A percentile compares a stretch with the other conserved stretches of the same genome.
Conservation (phyloP, 92 coral and sea anemone species). For the Parazoanthus swiftii region DNA sequence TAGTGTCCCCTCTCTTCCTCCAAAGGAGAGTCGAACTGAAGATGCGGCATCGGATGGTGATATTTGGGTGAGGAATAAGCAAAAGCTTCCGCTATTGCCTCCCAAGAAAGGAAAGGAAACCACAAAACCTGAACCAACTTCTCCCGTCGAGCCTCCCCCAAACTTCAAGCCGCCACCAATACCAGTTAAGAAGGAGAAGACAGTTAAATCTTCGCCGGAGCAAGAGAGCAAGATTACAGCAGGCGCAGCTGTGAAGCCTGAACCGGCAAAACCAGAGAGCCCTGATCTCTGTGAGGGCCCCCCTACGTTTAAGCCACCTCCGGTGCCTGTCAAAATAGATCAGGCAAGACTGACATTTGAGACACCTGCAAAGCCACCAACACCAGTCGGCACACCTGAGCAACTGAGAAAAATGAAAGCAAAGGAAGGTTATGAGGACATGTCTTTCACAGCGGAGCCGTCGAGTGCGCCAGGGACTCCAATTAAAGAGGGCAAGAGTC, state of each 20-base stretch:
- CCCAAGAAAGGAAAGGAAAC: constrained; percentile 52
- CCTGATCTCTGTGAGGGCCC: constrained; percentile 36
- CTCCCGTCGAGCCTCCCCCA: constrained; percentile 14
- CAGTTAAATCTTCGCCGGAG: not conserved
- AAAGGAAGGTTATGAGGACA: constrained; percentile 34
- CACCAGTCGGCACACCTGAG: constrained; percentile 41
- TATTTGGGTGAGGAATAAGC: constrained; percentile 73
- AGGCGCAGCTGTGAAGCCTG: not conserved
- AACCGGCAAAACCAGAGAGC: constrained; percentile 10
- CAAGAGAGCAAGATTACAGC: constrained; percentile 16
- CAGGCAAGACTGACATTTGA: constrained; percentile 17
- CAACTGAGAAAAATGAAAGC: constrained; percentile 28
- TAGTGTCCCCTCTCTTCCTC: constrained; percentile 63
- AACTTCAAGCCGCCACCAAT: constrained; percentile 22
- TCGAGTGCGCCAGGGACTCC: constrained; percentile 24
- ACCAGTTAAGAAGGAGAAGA: constrained; percentile 6
- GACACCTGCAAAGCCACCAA: constrained; percentile 17
- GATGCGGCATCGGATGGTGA: constrained; percentile 41
- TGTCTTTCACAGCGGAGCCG: constrained; percentile 30
- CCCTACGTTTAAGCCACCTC: constrained; percentile 44
- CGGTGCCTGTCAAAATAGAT: constrained; percentile 41
- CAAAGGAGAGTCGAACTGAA: constrained; percentile 48
- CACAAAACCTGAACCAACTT: not conserved
- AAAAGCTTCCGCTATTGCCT: constrained; percentile 57
- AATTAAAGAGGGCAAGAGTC: constrained; percentile 17